These are phyloP conservation scores for Pantelozetes paolii DNA, from an alignment of 2,888 invertebrate species.

Conservation along the genomic window DNA sequence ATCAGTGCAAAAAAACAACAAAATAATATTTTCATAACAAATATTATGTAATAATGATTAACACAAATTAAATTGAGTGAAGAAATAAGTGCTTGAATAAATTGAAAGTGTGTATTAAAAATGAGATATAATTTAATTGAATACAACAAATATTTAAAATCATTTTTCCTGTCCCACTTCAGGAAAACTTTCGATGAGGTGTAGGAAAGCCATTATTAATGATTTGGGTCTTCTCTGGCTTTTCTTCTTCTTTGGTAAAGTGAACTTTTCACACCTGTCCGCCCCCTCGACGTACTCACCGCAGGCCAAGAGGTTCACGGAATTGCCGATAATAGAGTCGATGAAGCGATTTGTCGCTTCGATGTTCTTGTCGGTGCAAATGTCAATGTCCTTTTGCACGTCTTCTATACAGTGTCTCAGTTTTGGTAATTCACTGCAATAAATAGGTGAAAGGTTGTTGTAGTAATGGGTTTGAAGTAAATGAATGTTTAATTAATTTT, in stretches of 20 bases:
- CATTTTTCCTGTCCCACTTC: constrained; percentile 15
- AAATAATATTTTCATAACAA: too few relatives aligned
- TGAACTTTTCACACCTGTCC: neutral
- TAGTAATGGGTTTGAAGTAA: too few relatives aligned
- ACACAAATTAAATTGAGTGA: too few relatives aligned
- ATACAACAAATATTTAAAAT: too few relatives aligned
- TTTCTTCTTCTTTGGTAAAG: constrained; percentile 10
- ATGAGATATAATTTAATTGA: too few relatives aligned
- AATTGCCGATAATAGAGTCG: constrained; percentile 18
- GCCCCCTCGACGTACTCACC: neutral
- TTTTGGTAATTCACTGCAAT: constrained; percentile 11
- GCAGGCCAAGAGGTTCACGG: constrained; percentile 18
- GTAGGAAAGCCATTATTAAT: constrained; percentile 13
- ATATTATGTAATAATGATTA: too few relatives aligned
- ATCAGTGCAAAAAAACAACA: too few relatives aligned
- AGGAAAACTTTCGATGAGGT: constrained; percentile 18
- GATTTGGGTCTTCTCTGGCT: neutral
- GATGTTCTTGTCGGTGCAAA: constrained; percentile 10
- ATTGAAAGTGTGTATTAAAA: too few relatives aligned
- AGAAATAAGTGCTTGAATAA: too few relatives aligned
- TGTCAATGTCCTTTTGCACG: neutral
- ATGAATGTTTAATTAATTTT: too few relatives aligned
- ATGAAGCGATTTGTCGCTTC: constrained; percentile 20
- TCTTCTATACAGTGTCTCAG: constrained; percentile 16
- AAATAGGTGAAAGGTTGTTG: too few relatives aligned